Base-by-base conservation (phyloP, 2,797 vertebrate genomes). In the Nannoperca australis region DNA sequence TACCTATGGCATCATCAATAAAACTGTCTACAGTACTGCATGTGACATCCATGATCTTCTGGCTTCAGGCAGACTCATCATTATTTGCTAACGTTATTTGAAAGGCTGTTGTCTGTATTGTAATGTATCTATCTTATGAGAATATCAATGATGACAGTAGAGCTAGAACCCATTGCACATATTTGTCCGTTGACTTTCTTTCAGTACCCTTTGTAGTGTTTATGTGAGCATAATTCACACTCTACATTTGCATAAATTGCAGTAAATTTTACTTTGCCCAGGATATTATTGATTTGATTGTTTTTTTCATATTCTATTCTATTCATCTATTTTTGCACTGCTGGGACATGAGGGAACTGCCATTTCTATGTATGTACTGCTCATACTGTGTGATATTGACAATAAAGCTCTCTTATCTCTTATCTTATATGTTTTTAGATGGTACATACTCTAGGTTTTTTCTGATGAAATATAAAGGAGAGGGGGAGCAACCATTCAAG, bases 401-500 rank as follows among this genome's bases (percentile, higher is more conserved):
- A 27, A 27, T 27, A 27, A 27, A 27, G 24, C 24, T 27, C 24
- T 27, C 24, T 27, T 27, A 27, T 27, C 24, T 27, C 24, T 27
- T 27, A 27, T 27, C 24, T 27, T 27, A 27, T 30, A 7, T 17
- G 10, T 69, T 74, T 61, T 81, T n/a, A 7, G 17, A 51, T 24
- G 8, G 20, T 3, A 3, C 22, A 45, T 50, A 40, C 49, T 74
- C 27, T 44, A 13, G 1, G 50, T 68, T 70, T 70, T 50, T 42
- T 85, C 47, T 81, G 81, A 84, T 85, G 53, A 49, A 34, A 63
- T 8, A 54, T 14, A 85, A 44, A 69, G 2, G 34, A n/a, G 55
- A 38, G 9, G 36, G 36, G 47, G 18, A 42, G 0, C 17, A 70
- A 42, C 20, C 45, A 73, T 72, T 71, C 7, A 78, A 63, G 76